Conservation (phyloP, 2,113 vertebrate genomes). For the Aspidoscelis tigris region DNA sequence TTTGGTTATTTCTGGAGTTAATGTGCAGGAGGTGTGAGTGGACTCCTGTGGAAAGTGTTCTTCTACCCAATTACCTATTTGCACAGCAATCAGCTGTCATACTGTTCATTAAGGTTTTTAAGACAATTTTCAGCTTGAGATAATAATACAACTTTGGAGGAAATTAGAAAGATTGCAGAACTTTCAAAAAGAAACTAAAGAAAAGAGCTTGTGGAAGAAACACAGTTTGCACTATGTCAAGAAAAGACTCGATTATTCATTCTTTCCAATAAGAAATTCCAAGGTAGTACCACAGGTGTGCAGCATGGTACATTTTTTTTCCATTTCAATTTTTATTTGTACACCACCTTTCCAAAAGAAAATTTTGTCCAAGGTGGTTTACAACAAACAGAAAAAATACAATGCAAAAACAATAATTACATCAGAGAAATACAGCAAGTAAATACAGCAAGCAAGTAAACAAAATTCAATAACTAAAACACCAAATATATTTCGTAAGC, state of each 20-base stretch:
- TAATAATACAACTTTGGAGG: not conserved
- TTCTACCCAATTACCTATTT: slow-evolving; percentile 25
- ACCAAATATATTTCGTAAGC: too few species aligned
- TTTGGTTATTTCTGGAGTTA: slow-evolving; percentile 38
- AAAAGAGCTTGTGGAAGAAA: not conserved
- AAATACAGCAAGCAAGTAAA: too few species aligned
- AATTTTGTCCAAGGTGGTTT: too few species aligned
- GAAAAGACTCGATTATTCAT: not conserved
- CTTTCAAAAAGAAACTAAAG: not conserved
- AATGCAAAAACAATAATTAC: too few species aligned
- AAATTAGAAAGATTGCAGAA: slow-evolving; percentile 2
- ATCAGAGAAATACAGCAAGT: too few species aligned
- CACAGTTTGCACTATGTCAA: not conserved
- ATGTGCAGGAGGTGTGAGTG: not conserved
- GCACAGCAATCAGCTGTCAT: not conserved
- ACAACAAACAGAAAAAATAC: too few species aligned
- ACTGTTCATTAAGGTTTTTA: slow-evolving; percentile 22
- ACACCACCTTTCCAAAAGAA: too few species aligned
- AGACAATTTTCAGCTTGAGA: not conserved
- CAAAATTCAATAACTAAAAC: too few species aligned
- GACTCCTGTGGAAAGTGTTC: not conserved
- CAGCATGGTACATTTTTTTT: too few species aligned
- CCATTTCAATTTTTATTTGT: too few species aligned
- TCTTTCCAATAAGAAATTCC: not conserved
- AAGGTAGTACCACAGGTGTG: not conserved